Evolutionary conservation across 2,113 vertebrate genomes (phyloP).

Genomic region (Colistium nudipinnis): DNA sequence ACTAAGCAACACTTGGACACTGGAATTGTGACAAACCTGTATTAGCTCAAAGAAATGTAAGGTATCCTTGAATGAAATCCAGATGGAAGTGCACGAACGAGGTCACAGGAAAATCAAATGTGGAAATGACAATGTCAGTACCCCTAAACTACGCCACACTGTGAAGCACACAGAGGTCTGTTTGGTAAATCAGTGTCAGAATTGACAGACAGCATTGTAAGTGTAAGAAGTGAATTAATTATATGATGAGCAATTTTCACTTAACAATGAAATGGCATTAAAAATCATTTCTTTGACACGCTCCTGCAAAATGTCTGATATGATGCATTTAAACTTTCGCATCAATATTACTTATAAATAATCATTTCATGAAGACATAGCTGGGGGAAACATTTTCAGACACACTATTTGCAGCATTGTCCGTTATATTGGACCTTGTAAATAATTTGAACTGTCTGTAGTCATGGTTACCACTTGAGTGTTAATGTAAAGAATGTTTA

Average conservation of each 20-base stretch:
- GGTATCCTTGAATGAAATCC: slow-evolving; percentile 45
- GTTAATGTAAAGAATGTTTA: not conserved
- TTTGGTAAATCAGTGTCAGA: slow-evolving; percentile 21
- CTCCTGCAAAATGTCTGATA: not conserved
- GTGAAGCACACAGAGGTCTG: slow-evolving; percentile 20
- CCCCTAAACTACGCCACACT: not conserved
- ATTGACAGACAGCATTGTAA: not conserved
- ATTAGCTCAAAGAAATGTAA: slow-evolving; percentile 20
- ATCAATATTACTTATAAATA: not conserved
- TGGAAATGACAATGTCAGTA: slow-evolving; percentile 18
- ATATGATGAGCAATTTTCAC: slow-evolving; percentile 7
- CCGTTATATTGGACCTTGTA: not conserved
- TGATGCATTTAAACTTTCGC: not conserved
- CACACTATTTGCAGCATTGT: not conserved
- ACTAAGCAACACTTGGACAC: slow-evolving; percentile 19
- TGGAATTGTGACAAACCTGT: slow-evolving; percentile 12
- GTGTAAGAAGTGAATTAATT: not conserved
- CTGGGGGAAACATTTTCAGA: too few species aligned
- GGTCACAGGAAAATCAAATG: slow-evolving; percentile 19
- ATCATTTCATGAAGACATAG: not conserved
- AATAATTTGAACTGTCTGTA: not conserved
- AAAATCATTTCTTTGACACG: too few species aligned
- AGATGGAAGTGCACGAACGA: slow-evolving; percentile 57
- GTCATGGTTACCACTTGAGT: not conserved
- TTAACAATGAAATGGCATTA: not conserved